These are phyloP conservation scores for Caenorhabditis japonica DNA, from an alignment of 2,888 invertebrate genomes.

Conservation along the genomic window DNA sequence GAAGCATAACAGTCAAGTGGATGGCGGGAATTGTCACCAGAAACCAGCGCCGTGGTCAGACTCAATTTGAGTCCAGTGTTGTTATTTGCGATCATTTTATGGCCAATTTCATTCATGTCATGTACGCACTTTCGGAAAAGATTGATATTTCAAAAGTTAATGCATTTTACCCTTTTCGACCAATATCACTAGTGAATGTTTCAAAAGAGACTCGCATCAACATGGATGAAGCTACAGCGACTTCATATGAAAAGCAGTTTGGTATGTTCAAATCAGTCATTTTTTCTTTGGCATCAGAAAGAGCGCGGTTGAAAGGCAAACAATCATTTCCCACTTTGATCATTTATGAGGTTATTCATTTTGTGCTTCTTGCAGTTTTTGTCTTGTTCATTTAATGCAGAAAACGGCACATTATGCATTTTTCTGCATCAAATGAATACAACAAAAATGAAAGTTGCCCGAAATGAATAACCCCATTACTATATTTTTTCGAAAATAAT, in stretches of 20 bases:
- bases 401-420: too few species aligned
- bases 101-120: slow-evolving; percentile 90
- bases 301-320: too few species aligned
- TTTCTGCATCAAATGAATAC: too few species aligned
- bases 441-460: too few species aligned
- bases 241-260: slow-evolving; percentile 65
- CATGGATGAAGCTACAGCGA: slow-evolving; percentile 87
- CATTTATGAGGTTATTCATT: too few species aligned
- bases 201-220: slow-evolving; percentile 84
- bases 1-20: slow-evolving; percentile 87
- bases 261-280: too few species aligned
- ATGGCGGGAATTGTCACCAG: slow-evolving; percentile 84
- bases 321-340: too few species aligned
- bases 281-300: too few species aligned
- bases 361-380: not conserved
- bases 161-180: slow-evolving; percentile 89
- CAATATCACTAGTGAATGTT: slow-evolving; percentile 79
- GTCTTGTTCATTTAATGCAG: too few species aligned
- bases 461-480: too few species aligned
- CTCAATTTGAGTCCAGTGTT: slow-evolving; percentile 83
- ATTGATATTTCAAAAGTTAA: slow-evolving; percentile 90
- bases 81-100: slow-evolving; percentile 88
- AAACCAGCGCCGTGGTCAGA: slow-evolving; percentile 1
- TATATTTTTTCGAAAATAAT: too few species aligned
- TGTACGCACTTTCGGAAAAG: slow-evolving; percentile 90